Conservation (phyloP, 2,888 invertebrate genomes). For the Drosophila histrio region DNA sequence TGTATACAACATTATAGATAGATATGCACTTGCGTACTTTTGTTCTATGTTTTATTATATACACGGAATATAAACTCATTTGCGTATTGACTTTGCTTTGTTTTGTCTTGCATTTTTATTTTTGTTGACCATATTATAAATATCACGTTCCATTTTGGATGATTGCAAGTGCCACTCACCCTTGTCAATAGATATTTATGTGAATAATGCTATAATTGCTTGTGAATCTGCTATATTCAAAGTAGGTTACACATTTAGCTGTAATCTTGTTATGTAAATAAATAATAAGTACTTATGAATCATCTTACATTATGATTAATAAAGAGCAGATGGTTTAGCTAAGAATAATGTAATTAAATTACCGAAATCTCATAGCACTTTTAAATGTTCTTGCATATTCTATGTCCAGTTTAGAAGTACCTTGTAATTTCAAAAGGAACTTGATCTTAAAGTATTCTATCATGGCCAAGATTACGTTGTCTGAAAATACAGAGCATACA, state of each 20-base stretch:
- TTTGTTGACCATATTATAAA: neutral
- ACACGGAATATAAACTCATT: neutral
- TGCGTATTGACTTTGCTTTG: neutral
- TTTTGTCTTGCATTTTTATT: neutral
- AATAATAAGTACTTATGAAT: neutral
- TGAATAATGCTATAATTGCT: neutral
- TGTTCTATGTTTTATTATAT: neutral
- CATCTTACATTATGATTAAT: neutral
- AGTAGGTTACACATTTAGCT: too few relatives aligned
- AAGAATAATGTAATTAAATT: too few relatives aligned
- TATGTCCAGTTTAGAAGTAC: too few relatives aligned
- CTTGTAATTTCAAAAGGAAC: too few relatives aligned
- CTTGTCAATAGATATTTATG: neutral
- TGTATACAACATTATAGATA: neutral
- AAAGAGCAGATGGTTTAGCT: neutral
- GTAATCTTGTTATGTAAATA: too few relatives aligned
- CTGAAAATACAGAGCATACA: neutral
- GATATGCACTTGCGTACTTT: neutral
- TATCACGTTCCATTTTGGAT: constrained; percentile 21
- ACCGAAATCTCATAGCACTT: too few relatives aligned
- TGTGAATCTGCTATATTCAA: too few relatives aligned
- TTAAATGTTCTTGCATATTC: too few relatives aligned
- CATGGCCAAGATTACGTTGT: too few relatives aligned
- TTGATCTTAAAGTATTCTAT: too few relatives aligned
- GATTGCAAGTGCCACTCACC: neutral